Evolutionary conservation across 2,797 vertebrate species (phyloP).

Genomic region (Parauchenoglanis ngamensis): DNA sequence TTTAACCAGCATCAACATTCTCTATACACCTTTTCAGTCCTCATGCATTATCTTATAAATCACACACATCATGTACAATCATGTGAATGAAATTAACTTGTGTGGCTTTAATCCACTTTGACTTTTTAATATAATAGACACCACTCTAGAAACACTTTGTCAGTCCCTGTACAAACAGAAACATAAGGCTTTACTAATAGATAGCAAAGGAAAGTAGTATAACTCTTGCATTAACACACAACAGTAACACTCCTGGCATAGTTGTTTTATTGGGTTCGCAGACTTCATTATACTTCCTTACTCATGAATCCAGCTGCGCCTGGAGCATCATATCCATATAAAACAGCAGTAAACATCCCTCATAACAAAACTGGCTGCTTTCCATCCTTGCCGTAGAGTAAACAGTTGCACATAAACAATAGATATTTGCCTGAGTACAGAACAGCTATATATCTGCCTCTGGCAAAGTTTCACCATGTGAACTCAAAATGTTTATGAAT

Average conservation of each 20-base stretch:
- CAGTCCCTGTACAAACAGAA: neutral
- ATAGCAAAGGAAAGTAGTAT: neutral
- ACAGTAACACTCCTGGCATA: slow-evolving; percentile 3
- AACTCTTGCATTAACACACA: neutral
- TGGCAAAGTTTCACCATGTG: neutral
- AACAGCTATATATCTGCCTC: neutral
- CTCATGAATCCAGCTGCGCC: slow-evolving; percentile 19
- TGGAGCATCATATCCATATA: slow-evolving; percentile 24
- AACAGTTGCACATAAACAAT: slow-evolving; percentile 28
- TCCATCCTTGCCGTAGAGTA: slow-evolving; percentile 11
- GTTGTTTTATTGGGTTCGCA: slow-evolving; percentile 33
- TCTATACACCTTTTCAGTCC: neutral
- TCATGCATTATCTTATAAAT: neutral
- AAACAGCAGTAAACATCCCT: slow-evolving; percentile 27
- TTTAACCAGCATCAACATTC: neutral
- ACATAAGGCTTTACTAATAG: neutral
- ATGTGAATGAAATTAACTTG: neutral
- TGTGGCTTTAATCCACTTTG: neutral
- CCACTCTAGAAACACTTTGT: neutral
- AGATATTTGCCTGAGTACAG: neutral
- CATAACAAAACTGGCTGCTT: slow-evolving; percentile 24
- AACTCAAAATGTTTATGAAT: neutral
- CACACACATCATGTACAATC: neutral
- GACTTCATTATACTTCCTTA: slow-evolving; percentile 30
- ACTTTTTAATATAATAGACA: neutral